A percentile compares a stretch with the other conserved stretches of the same genome.
phyloP scores from a whole-genome alignment of 2,113 vertebrate genomes.

The Seriola rivoliana region DNA sequence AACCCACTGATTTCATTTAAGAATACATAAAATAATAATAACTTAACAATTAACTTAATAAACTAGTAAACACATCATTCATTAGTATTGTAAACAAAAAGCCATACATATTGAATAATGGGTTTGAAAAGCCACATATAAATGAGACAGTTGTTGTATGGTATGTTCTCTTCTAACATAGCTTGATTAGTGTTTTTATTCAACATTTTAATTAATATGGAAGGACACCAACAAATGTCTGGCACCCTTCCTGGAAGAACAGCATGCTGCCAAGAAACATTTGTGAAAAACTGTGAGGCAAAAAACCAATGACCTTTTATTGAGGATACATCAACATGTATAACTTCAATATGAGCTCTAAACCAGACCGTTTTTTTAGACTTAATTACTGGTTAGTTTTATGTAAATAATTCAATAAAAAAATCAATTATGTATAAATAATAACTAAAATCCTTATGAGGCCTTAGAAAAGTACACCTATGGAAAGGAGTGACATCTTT shows the following conservation, averaged over 20 bases:
- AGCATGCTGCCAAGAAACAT: background rate
- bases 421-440: background rate
- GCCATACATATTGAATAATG: background rate
- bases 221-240: background rate
- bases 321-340: background rate
- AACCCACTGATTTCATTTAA: too few relatives aligned
- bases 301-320: background rate
- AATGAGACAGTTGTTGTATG: background rate
- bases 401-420: background rate
- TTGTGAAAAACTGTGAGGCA: background rate
- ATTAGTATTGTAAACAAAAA: too few relatives aligned
- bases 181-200: background rate
- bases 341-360: background rate
- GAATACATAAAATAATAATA: too few relatives aligned
- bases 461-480: background rate
- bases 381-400: background rate
- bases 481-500: slow-evolving; percentile 31
- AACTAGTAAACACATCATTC: too few relatives aligned
- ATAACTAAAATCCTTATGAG: background rate
- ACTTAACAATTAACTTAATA: too few relatives aligned
- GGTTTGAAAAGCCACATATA: background rate
- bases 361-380: background rate
- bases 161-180: background rate
- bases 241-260: background rate
- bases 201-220: background rate